Percentiles rank a stretch among this genome's conserved stretches.
Conservation (phyloP, 1,140 invertebrate species). For the Telenomus remus region DNA sequence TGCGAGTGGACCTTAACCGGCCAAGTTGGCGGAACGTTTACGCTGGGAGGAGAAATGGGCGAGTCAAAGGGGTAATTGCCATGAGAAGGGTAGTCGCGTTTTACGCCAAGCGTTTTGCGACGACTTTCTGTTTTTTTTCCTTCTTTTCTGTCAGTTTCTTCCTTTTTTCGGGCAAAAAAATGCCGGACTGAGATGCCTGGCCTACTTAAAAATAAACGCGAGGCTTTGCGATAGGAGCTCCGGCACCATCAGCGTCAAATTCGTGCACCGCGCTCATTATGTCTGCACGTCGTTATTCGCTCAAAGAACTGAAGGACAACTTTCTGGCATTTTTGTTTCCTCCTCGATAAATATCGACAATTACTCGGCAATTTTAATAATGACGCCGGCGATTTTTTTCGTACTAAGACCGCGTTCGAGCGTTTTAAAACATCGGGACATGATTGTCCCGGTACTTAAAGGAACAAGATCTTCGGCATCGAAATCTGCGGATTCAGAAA, state of each 20-base stretch:
- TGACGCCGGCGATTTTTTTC: slow-evolving; percentile 6
- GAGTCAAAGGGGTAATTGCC: slow-evolving; percentile 65
- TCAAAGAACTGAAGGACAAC: slow-evolving; percentile 18
- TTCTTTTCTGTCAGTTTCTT: no score
- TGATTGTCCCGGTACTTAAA: slow-evolving; percentile 20
- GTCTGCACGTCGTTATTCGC: slow-evolving; percentile 53
- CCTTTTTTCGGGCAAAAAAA: background rate
- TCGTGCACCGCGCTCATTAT: slow-evolving; percentile 45
- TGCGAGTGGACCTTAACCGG: slow-evolving; percentile 69
- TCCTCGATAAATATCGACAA: slow-evolving; percentile 30
- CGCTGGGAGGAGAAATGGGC: slow-evolving; percentile 36
- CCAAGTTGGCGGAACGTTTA: slow-evolving; percentile 53
- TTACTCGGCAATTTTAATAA: slow-evolving; percentile 45
- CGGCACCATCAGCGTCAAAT: slow-evolving; percentile 56
- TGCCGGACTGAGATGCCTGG: slow-evolving; percentile 31
- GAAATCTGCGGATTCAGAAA: slow-evolving; percentile 12
- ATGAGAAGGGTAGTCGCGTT: slow-evolving; percentile 58
- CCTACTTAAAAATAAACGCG: slow-evolving; percentile 46
- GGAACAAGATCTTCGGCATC: slow-evolving; percentile 23
- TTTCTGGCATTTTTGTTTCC: background rate
- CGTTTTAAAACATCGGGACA: slow-evolving; percentile 21
- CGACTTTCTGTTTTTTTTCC: slow-evolving; percentile 46
- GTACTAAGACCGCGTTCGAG: no score
- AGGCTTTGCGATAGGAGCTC: slow-evolving; percentile 20
- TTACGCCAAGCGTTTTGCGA: slow-evolving; percentile 61